phyloP scores from a whole-genome alignment of 2,888 invertebrate genomes.

The Arctia plantaginis region DNA sequence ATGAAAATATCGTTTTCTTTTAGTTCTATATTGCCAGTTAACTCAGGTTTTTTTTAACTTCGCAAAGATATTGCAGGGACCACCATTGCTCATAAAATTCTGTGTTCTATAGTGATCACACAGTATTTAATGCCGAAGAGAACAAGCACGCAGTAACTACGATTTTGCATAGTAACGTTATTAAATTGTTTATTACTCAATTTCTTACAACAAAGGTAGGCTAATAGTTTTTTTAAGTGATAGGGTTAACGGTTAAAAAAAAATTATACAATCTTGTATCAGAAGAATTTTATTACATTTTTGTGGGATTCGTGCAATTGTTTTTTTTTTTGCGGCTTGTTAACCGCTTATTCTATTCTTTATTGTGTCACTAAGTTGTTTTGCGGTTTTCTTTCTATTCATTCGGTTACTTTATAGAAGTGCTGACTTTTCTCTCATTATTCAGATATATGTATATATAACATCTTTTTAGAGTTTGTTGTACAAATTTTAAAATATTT shows the following conservation, averaged over 20 bases:
- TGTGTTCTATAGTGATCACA: background rate
- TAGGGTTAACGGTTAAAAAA: slow-evolving; percentile 39
- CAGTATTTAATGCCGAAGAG: background rate
- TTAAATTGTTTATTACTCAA: background rate
- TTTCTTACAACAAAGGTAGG: slow-evolving; percentile 5
- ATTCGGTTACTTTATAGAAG: slow-evolving; percentile 25
- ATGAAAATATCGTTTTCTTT: background rate
- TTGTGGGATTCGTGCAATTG: slow-evolving; percentile 47
- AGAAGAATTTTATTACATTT: slow-evolving; percentile 42
- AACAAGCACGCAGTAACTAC: background rate
- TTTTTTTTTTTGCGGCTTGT: slow-evolving; percentile 50
- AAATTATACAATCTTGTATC: slow-evolving; percentile 45
- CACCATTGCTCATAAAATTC: background rate
- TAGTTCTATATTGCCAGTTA: background rate
- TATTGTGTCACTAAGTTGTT: slow-evolving; percentile 31
- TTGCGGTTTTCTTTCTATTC: slow-evolving; percentile 40
- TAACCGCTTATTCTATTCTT: slow-evolving; percentile 44
- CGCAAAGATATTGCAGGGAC: background rate
- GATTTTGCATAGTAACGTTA: background rate
- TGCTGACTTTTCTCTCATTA: slow-evolving; percentile 29
- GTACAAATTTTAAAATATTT: slow-evolving; percentile 50
- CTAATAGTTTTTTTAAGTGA: slow-evolving; percentile 31
- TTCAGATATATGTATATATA: slow-evolving; percentile 14
- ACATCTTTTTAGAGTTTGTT: slow-evolving; percentile 36
- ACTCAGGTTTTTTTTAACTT: background rate